Evolutionary conservation across 2,113 vertebrate species (phyloP).

Genomic region (Heterochromis multidens): DNA sequence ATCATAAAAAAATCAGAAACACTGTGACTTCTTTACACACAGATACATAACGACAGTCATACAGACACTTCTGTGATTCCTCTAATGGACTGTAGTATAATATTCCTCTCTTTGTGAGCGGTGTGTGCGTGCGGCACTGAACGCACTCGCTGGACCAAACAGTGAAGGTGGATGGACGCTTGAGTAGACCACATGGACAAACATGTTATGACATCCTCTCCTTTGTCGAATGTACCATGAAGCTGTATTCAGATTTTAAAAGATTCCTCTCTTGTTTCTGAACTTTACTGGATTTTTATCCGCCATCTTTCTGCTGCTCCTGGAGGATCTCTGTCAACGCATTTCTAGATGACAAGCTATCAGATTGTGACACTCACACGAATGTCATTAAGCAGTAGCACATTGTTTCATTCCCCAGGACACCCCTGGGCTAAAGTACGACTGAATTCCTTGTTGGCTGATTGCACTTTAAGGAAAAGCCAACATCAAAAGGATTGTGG

Average conservation of each 20-base stretch:
- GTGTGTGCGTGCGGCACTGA: constrained; percentile 1
- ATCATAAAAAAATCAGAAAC: constrained; percentile 39
- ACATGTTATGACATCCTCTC: constrained; percentile 28
- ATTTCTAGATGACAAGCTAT: constrained; percentile 18
- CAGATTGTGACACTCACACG: constrained; percentile 56
- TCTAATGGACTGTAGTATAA: constrained; percentile 31
- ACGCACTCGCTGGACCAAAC: constrained; percentile 52
- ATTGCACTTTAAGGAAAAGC: constrained; percentile 93
- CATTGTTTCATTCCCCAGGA: constrained; percentile 46
- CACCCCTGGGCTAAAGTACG: constrained; percentile 47
- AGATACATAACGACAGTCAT: not conserved
- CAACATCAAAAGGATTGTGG: constrained; percentile 85
- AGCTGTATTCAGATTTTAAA: constrained; percentile 33
- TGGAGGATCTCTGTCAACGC: constrained; percentile 14
- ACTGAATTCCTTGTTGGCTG: constrained; percentile 66
- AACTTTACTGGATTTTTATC: not conserved
- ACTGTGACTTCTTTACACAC: constrained; percentile 51
- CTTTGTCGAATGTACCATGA: constrained; percentile 54
- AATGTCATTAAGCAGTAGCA: constrained; percentile 69
- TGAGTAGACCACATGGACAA: not conserved
- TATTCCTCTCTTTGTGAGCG: constrained; percentile 33
- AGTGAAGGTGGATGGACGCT: constrained; percentile 10
- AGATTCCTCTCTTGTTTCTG: not conserved
- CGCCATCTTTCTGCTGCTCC: constrained; percentile 30
- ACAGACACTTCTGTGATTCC: constrained; percentile 14